These are phyloP conservation scores for Neosalanx taihuensis DNA, from an alignment of 2,797 vertebrate genomes.

Conservation along the genomic window DNA sequence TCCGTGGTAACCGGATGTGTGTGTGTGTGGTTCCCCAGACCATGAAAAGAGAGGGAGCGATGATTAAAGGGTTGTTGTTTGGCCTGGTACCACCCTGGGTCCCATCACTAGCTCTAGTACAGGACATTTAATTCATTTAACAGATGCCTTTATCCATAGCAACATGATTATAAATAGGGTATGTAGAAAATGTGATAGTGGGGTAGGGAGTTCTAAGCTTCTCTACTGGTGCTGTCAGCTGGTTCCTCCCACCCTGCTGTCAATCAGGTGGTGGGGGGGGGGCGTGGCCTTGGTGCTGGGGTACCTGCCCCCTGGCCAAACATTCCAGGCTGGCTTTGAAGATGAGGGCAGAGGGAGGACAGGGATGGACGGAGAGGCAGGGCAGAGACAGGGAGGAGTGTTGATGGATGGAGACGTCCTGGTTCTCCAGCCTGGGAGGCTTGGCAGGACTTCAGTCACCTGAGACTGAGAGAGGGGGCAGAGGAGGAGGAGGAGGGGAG, in stretches of 20 bases:
- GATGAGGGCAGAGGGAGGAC: conserved; percentile 31
- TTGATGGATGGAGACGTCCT: conserved; percentile 11
- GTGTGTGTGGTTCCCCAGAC: background rate
- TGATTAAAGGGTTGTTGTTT: background rate
- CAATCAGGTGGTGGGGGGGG: conserved; percentile 10
- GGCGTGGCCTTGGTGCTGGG: conserved; percentile 2
- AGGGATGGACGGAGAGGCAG: conserved; percentile 6
- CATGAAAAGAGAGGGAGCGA: background rate
- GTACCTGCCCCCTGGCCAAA: conserved; percentile 16
- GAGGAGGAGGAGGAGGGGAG: too few species aligned
- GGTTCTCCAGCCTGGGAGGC: background rate
- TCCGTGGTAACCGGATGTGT: background rate
- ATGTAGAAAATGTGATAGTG: background rate
- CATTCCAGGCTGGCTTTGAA: conserved; percentile 40
- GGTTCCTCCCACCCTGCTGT: conserved; percentile 2
- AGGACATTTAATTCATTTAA: background rate
- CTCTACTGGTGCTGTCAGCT: conserved; percentile 20
- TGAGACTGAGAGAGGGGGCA: background rate
- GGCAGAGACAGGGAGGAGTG: conserved; percentile 14
- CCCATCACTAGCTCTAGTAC: background rate
- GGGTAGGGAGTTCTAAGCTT: conserved; percentile 2
- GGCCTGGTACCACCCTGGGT: background rate
- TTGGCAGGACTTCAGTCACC: conserved; percentile 9
- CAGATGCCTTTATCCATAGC: background rate
- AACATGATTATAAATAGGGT: background rate